A percentile compares a stretch with the other conserved stretches of the same genome.
Evolutionary conservation across 1,140 invertebrate species (phyloP).

Genomic region (Brachionus plicatilis): DNA sequence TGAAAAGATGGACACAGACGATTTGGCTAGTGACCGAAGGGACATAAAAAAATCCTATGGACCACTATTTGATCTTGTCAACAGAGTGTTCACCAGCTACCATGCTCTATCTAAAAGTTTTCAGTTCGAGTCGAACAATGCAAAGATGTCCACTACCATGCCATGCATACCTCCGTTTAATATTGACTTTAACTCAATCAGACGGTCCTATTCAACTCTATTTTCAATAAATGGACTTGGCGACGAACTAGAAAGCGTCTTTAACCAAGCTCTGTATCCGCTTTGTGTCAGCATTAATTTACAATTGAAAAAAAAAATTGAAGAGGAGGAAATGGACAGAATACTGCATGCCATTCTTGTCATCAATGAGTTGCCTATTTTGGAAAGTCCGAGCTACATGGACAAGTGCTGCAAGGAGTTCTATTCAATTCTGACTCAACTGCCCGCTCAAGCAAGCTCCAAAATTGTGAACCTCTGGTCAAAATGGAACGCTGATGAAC

Average conservation of each 20-base stretch:
- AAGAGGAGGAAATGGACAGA: conserved; percentile 58
- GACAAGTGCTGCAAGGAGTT: conserved; percentile 73
- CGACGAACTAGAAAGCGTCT: conserved; percentile 62
- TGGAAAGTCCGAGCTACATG: conserved; percentile 72
- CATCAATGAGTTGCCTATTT: conserved; percentile 76
- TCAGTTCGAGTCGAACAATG: background rate
- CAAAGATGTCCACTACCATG: background rate
- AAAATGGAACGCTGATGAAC: conserved; percentile 64
- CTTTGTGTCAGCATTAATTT: conserved; percentile 68
- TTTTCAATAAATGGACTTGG: conserved; percentile 57
- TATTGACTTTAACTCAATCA: conserved; percentile 59
- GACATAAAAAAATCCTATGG: conserved; percentile 40
- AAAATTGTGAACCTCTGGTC: conserved; percentile 73
- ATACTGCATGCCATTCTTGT: conserved; percentile 72
- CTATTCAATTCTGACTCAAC: conserved; percentile 68
- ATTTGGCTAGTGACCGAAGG: conserved; percentile 44
- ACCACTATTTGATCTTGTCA: background rate
- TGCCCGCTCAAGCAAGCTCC: conserved; percentile 72
- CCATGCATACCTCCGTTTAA: conserved; percentile 41
- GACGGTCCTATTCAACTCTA: conserved; percentile 63
- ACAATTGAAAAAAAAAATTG: conserved; percentile 63
- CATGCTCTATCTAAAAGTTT: background rate
- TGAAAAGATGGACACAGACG: conserved; percentile 18
- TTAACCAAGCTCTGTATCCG: conserved; percentile 71
- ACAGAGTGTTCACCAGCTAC: background rate